Base-by-base conservation (phyloP, 2,113 vertebrate genomes). In the Poeciliopsis turrubarensis region DNA sequence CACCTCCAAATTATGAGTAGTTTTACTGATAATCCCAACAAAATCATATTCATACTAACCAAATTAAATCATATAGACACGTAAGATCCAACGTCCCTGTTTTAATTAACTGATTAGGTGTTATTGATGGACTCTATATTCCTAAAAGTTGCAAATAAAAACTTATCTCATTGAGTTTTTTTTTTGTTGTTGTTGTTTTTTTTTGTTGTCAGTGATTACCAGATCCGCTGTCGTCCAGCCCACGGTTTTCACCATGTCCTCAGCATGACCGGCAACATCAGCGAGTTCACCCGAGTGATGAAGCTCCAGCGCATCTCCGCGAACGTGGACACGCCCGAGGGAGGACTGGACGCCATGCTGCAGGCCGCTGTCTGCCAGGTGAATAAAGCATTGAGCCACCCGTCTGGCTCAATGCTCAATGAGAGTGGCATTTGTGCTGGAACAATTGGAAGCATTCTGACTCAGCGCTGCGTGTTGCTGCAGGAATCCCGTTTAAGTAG, bases 241-340 rank as follows among this genome's bases (percentile, higher is more conserved):
- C 98, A 99, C 0, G 97, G 97, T 57, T 99, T 96, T 72, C 97
- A 98, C 87, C 96, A 99, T 3, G 96, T 97, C 41, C 93, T 99
- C 0, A 95, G 96, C n/a, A 84, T 99, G 92, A 99, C 97, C 0
- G 94, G 96, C 73, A 98, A 99, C 60, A 95, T 97, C 91, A 96
- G 95, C 1, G 96, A 98, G 89, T 99, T 99, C 93, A 97, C 93
- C 22, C 95, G 94, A 15, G 95, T 96, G 26, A 95, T 99, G 74
- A 95, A 96, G 86, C 95, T 95, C 63, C 97, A 99, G 90, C 95
- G 95, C 75, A 98, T 99, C 84, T 98, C 98, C 13, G 97, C 96
- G 4, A 99, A 99, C 92, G 97, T 99, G 92, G 98, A 99, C 84
- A 97, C 97, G 17, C 98, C 98, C 1, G 98, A 99, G 91, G 97